Percentiles rank a stretch among this genome's conserved stretches.
phyloP scores from a whole-genome alignment of 2,797 vertebrate species.

The Naso thynnoides region DNA sequence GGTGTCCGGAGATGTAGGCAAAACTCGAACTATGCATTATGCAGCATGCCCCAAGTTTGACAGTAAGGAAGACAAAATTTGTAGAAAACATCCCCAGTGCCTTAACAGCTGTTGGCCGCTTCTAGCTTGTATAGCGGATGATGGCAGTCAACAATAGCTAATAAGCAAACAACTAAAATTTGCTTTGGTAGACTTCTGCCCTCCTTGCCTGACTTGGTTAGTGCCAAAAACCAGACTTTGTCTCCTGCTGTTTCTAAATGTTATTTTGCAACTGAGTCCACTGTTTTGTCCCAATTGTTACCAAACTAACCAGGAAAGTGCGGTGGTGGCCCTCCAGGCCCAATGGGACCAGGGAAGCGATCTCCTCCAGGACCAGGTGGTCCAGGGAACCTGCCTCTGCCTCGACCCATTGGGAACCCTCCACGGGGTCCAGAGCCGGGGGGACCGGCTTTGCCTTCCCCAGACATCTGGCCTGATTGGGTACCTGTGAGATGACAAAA shows the following conservation, averaged over 20 bases:
- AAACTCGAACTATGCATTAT: no score
- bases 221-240: no score
- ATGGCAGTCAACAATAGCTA: no score
- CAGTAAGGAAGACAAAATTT: no score
- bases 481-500: slow-evolving; percentile 83
- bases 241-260: background rate
- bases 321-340: slow-evolving; percentile 96
- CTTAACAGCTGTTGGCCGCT: no score
- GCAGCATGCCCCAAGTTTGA: no score
- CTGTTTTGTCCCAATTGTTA: background rate
- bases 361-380: slow-evolving; percentile 94
- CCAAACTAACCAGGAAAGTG: slow-evolving; percentile 92
- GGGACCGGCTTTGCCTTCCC: slow-evolving; percentile 98
- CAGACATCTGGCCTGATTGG: slow-evolving; percentile 98
- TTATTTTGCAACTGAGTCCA: background rate
- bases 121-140: no score
- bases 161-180: no score
- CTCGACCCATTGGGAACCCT: slow-evolving; percentile 93
- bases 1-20: no score
- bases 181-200: no score
- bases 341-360: slow-evolving; percentile 94
- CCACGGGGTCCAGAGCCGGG: slow-evolving; percentile 91
- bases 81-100: no score
- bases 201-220: no score
- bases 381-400: slow-evolving; percentile 94